phyloP scores from a whole-genome alignment of 2,888 invertebrate genomes.

The Oxyteleia sp. region DNA sequence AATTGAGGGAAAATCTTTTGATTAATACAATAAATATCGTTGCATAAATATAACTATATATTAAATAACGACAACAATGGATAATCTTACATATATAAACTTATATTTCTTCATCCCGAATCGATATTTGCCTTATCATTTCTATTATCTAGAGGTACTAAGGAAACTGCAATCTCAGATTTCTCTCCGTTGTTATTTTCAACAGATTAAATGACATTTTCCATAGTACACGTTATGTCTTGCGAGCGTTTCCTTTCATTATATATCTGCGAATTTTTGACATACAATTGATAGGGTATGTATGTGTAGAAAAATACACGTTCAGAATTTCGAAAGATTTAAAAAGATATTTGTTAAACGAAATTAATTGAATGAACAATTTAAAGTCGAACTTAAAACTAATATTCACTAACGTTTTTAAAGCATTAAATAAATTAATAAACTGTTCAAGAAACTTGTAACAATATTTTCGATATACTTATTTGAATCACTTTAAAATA shows the following conservation, averaged over 20 bases:
- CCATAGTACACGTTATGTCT: conserved; percentile 29
- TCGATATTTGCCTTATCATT: conserved; percentile 65
- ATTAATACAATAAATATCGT: conserved; percentile 27
- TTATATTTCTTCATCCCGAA: conserved; percentile 53
- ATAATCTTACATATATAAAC: conserved; percentile 43
- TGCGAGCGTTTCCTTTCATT: conserved; percentile 11
- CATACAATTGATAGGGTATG: neutral
- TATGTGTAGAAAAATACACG: too few species aligned
- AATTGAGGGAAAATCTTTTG: conserved; percentile 1
- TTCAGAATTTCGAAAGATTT: too few species aligned
- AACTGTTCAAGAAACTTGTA: too few species aligned
- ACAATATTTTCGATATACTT: too few species aligned
- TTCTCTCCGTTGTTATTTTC: conserved; percentile 51
- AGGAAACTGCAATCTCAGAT: conserved; percentile 64
- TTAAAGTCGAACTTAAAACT: too few species aligned
- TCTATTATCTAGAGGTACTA: conserved; percentile 53
- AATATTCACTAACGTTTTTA: too few species aligned
- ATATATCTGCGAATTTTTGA: conserved; percentile 12
- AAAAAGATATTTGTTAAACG: too few species aligned
- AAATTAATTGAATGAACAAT: too few species aligned
- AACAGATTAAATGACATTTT: conserved; percentile 65
- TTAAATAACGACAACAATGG: conserved; percentile 50
- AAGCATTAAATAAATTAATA: too few species aligned
- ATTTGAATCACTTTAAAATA: too few species aligned
- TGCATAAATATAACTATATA: conserved; percentile 30